Percentiles rank a stretch among this genome's conserved stretches.
phyloP scores from a whole-genome alignment of 1,140 invertebrate species.

The Drosophila ogumai region DNA sequence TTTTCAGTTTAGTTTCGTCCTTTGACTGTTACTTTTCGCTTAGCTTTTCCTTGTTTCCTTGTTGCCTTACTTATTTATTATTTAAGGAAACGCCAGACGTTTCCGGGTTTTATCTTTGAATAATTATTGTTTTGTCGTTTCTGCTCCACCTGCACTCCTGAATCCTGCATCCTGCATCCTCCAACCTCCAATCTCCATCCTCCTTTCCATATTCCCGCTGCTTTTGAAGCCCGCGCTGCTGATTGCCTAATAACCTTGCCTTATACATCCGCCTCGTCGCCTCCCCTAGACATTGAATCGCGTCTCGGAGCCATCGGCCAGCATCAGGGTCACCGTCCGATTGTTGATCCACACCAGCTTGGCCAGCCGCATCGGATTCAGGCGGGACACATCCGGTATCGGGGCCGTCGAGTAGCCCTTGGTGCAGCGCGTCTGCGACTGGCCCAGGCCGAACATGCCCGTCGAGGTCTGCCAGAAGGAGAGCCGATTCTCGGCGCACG shows the following conservation, averaged over 20 bases:
- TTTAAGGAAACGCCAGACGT: constrained; percentile 33
- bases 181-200: neutral
- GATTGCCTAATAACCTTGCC: constrained; percentile 67
- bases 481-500: constrained; percentile 96
- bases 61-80: constrained; percentile 20
- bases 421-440: constrained; percentile 95
- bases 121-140: constrained; percentile 54
- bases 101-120: constrained; percentile 40
- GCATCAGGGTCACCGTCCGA: constrained; percentile 95
- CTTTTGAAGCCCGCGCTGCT: constrained; percentile 69
- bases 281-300: constrained; percentile 92
- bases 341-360: constrained; percentile 96
- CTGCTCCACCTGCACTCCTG: constrained; percentile 19
- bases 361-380: constrained; percentile 95
- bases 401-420: constrained; percentile 97
- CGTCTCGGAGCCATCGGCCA: constrained; percentile 96
- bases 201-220: constrained; percentile 30
- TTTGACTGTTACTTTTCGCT: constrained; percentile 22
- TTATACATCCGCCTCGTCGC: neutral
- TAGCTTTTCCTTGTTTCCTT: constrained; percentile 15
- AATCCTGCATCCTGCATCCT: constrained; percentile 2
- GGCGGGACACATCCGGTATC: constrained; percentile 93
- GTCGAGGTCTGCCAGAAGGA: constrained; percentile 98
- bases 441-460: constrained; percentile 95
- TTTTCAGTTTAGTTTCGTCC: neutral